Percentiles rank a stretch among this genome's conserved stretches.
Evolutionary conservation across 2,797 vertebrate genomes (phyloP).

Genomic region (Sciurus vulgaris): DNA sequence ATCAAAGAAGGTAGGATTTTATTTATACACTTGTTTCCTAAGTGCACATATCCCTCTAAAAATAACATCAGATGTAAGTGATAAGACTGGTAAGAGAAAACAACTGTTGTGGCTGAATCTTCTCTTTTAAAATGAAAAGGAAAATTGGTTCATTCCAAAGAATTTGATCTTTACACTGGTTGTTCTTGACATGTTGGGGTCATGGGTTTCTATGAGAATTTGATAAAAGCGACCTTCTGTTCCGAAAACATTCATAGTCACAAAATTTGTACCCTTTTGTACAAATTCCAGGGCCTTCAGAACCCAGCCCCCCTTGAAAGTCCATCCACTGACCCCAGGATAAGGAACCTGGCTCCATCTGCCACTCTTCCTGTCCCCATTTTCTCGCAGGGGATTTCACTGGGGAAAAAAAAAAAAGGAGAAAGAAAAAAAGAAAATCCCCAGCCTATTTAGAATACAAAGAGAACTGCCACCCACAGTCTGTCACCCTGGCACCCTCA

Average conservation of each 20-base stretch:
- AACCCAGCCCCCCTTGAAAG: background rate
- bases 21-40: constrained; percentile 14
- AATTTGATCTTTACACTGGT: background rate
- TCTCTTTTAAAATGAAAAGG: background rate
- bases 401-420: background rate
- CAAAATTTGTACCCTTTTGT: background rate
- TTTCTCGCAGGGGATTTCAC: constrained; percentile 64
- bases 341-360: background rate
- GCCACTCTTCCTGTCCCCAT: background rate
- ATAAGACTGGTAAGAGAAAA: constrained; percentile 13
- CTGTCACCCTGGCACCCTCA: constrained; percentile 40
- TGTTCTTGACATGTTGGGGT: constrained; percentile 33
- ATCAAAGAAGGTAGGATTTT: constrained; percentile 33
- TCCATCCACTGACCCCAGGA: background rate
- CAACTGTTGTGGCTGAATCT: background rate
- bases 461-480: constrained; percentile 45
- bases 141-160: background rate
- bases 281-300: constrained; percentile 16
- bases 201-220: constrained; percentile 2
- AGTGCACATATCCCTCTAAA: background rate
- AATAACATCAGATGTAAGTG: background rate
- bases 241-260: background rate
- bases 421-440: background rate
- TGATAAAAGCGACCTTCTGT: background rate
- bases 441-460: constrained; percentile 67